Percentiles rank a stretch among this genome's conserved stretches.
Evolutionary conservation across 2,113 vertebrate species (phyloP).

Genomic region (Percopsis transmontana): DNA sequence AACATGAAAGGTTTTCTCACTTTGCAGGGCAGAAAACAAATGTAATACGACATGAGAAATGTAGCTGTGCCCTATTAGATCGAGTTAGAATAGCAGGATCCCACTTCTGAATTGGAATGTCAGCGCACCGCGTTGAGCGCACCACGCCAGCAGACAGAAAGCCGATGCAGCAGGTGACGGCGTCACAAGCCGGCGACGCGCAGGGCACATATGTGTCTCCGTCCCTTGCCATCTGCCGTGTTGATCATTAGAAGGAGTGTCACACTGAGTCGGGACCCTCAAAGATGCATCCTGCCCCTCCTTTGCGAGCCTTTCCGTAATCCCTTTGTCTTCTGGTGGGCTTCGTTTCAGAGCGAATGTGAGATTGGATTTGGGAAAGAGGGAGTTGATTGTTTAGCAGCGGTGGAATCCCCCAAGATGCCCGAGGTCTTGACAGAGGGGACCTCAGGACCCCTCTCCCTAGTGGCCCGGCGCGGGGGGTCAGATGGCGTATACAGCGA

Average conservation of each 20-base stretch:
- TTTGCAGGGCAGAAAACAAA: too few species aligned
- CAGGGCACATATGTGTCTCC: slow-evolving; percentile 38
- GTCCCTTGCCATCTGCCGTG: slow-evolving; percentile 63
- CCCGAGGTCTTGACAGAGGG: slow-evolving; percentile 26
- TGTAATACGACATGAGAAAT: too few species aligned
- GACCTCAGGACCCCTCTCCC: slow-evolving; percentile 20
- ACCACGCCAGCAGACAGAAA: slow-evolving; percentile 1
- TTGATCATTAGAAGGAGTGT: slow-evolving; percentile 59
- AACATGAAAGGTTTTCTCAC: too few species aligned
- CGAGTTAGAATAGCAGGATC: too few species aligned
- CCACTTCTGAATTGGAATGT: slow-evolving; percentile 24
- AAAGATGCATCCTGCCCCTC: slow-evolving; percentile 31
- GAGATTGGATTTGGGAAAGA: slow-evolving; percentile 43
- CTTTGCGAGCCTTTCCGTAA: slow-evolving; percentile 30
- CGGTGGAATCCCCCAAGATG: slow-evolving; percentile 56
- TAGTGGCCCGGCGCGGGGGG: slow-evolving; percentile 51
- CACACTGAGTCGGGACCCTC: slow-evolving; percentile 55
- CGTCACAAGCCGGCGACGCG: slow-evolving; percentile 16
- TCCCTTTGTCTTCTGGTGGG: slow-evolving; percentile 45
- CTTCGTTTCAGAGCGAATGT: slow-evolving; percentile 42
- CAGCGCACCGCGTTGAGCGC: neutral
- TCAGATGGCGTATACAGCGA: slow-evolving; percentile 36
- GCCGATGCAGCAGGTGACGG: slow-evolving; percentile 42
- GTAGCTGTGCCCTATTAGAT: too few species aligned
- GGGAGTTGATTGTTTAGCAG: slow-evolving; percentile 43